These are phyloP conservation scores for Piaya cayana DNA, from an alignment of 2,113 vertebrate genomes.

Conservation along the genomic window DNA sequence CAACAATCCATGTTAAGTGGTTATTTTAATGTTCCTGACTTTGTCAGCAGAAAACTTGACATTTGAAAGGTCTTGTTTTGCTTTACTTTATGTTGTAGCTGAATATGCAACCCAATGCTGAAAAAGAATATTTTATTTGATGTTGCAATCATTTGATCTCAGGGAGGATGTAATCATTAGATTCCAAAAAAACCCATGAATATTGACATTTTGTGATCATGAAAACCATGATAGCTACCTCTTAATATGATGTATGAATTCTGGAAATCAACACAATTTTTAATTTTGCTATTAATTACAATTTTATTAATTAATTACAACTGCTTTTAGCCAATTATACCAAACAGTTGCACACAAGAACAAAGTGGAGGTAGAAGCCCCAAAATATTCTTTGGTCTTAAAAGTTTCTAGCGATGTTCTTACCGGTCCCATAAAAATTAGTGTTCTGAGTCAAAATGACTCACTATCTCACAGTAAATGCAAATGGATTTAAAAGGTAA, in stretches of 20 bases:
- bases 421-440: not conserved
- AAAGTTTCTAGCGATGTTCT: not conserved
- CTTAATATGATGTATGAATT: not conserved
- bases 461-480: not conserved
- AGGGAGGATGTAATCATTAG: not conserved
- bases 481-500: not conserved
- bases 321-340: not conserved
- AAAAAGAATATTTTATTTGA: not conserved
- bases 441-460: not conserved
- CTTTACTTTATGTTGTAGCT: not conserved
- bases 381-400: not conserved
- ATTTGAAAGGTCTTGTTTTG: not conserved
- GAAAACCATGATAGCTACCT: not conserved
- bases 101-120: not conserved
- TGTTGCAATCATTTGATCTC: not conserved
- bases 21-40: not conserved
- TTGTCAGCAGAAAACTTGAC: not conserved
- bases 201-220: not conserved
- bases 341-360: not conserved
- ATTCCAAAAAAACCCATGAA: constrained; percentile 5
- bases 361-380: not conserved
- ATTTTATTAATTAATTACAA: not conserved
- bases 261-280: not conserved
- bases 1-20: not conserved
- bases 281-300: not conserved